phyloP scores from a whole-genome alignment of 2,888 invertebrate species.

The Agapostemon virescens region DNA sequence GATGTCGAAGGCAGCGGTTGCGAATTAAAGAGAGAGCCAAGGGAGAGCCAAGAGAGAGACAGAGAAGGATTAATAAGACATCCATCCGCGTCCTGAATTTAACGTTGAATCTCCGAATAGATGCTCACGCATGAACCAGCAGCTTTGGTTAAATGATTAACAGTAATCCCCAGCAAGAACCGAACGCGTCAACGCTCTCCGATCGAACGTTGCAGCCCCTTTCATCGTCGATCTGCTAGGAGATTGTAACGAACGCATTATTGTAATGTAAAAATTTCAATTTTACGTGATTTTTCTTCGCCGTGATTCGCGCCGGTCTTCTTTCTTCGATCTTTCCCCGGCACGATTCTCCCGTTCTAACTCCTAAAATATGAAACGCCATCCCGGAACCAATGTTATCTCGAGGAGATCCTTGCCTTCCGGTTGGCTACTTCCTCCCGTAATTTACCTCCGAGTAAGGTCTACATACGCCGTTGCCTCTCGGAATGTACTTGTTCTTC shows the following conservation, averaged over 20 bases:
- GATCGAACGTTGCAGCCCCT: neutral
- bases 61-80: constrained; percentile 52
- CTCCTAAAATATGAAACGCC: neutral
- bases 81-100: constrained; percentile 24
- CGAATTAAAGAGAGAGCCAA: constrained; percentile 34
- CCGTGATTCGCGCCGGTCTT: neutral
- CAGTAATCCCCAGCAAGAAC: constrained; percentile 19
- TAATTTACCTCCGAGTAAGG: neutral
- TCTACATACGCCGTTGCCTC: neutral
- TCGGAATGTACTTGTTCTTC: neutral
- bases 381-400: constrained; percentile 12
- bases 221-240: neutral
- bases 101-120: constrained; percentile 25
- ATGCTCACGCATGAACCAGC: neutral
- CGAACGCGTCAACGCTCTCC: neutral
- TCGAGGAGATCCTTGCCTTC: neutral
- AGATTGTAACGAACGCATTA: constrained; percentile 17
- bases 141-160: constrained; percentile 40
- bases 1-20: neutral
- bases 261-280: constrained; percentile 43
- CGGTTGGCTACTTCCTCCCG: neutral
- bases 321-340: neutral
- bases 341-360: neutral
- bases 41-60: neutral
- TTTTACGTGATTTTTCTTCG: neutral